phyloP scores from a whole-genome alignment of 2,888 invertebrate genomes.

The Eupithecia insigniata region DNA sequence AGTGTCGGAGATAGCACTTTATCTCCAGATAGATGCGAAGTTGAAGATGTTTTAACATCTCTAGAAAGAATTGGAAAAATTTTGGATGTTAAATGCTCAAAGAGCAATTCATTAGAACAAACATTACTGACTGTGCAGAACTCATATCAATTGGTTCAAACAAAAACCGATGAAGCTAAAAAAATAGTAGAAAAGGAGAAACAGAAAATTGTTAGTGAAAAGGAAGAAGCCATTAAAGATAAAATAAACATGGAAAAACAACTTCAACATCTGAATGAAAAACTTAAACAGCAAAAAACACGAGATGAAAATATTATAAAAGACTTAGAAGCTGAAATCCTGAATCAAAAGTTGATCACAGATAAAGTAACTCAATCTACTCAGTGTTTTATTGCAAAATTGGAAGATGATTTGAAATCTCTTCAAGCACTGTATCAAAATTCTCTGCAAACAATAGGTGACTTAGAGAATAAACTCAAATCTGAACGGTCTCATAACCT shows the following conservation, averaged over 20 bases:
- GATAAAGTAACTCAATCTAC: conserved; percentile 65
- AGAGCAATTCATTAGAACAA: conserved; percentile 61
- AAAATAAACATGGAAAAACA: conserved; percentile 62
- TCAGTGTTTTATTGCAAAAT: conserved; percentile 60
- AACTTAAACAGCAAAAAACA: conserved; percentile 60
- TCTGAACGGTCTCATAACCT: conserved; percentile 50
- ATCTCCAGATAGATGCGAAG: conserved; percentile 54
- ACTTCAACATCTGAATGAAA: conserved; percentile 58
- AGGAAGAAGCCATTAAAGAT: conserved; percentile 69
- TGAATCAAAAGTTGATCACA: conserved; percentile 69
- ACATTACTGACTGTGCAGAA: conserved; percentile 67
- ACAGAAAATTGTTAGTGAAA: conserved; percentile 70
- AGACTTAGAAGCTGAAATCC: conserved; percentile 67
- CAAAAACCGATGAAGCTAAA: conserved; percentile 75
- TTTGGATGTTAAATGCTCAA: conserved; percentile 58
- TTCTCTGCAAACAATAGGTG: conserved; percentile 53
- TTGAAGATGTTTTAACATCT: conserved; percentile 62
- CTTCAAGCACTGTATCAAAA: conserved; percentile 62
- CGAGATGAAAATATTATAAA: conserved; percentile 61
- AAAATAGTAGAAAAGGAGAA: conserved; percentile 73
- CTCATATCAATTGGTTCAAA: conserved; percentile 70
- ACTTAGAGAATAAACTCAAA: conserved; percentile 57
- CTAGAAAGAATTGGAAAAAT: conserved; percentile 63
- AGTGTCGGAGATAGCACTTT: conserved; percentile 67
- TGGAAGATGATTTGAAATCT: conserved; percentile 63